Evolutionary conservation across 2,888 invertebrate genomes (phyloP).

Genomic region (Julus scandinavius): DNA sequence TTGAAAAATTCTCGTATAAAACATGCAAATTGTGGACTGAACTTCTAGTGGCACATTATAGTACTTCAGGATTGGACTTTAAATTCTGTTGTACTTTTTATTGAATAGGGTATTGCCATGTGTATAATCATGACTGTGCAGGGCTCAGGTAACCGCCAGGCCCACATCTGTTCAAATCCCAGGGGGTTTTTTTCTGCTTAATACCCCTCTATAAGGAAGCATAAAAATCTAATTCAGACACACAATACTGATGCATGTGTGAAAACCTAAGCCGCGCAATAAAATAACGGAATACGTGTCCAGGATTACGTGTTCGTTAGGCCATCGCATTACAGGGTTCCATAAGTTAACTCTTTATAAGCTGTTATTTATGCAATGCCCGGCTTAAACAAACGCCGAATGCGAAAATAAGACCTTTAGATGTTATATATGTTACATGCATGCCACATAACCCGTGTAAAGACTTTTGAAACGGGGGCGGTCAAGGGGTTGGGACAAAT

Average conservation of each 20-base stretch:
- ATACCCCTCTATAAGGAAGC: slow-evolving; percentile 23
- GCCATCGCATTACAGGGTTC: slow-evolving; percentile 24
- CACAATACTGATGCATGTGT: not conserved
- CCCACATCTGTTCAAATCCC: not conserved
- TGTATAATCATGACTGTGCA: too few species aligned
- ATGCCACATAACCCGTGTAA: not conserved
- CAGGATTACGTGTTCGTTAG: not conserved
- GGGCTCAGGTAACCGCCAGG: not conserved
- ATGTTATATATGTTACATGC: too few species aligned
- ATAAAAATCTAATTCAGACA: not conserved
- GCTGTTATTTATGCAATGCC: slow-evolving; percentile 2
- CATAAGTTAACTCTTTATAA: slow-evolving; percentile 2
- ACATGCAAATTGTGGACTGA: too few species aligned
- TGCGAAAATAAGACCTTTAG: not conserved
- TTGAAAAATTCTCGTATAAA: too few species aligned
- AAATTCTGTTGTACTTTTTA: too few species aligned
- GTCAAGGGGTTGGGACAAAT: not conserved
- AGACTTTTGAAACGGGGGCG: not conserved
- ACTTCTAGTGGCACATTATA: too few species aligned
- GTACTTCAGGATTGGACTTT: too few species aligned
- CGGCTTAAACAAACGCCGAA: not conserved
- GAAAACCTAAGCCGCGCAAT: not conserved
- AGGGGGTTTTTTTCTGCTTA: not conserved
- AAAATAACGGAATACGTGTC: slow-evolving; percentile 11
- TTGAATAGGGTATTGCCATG: too few species aligned